A percentile compares a stretch with the other conserved stretches of the same genome.
These are phyloP conservation scores for Typhlichthys eigenmanni DNA, from an alignment of 2,797 vertebrate genomes.

Conservation along the genomic window DNA sequence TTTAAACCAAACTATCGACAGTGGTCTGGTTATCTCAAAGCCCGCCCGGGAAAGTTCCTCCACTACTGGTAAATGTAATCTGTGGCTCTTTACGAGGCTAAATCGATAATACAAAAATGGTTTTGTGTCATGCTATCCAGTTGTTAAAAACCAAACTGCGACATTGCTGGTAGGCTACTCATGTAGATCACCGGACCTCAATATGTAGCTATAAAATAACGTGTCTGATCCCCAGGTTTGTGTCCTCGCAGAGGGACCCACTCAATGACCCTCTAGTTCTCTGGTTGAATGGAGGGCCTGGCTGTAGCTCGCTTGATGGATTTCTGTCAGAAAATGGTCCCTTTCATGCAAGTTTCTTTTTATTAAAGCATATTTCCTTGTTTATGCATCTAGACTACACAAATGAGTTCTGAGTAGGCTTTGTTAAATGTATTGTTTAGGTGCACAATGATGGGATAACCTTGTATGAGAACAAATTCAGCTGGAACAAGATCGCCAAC, in stretches of 20 bases:
- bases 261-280: slow-evolving; percentile 75
- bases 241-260: slow-evolving; percentile 77
- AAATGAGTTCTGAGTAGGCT: not conserved
- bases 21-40: slow-evolving; percentile 79
- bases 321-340: slow-evolving; percentile 81
- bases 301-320: slow-evolving; percentile 81
- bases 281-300: slow-evolving; percentile 83
- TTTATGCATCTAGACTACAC: not conserved
- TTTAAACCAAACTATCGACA: slow-evolving; percentile 73
- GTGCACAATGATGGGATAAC: slow-evolving; percentile 72
- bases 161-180: not conserved
- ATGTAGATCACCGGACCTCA: not conserved
- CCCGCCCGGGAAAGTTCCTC: slow-evolving; percentile 66
- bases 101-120: no score
- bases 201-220: not conserved
- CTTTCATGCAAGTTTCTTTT: slow-evolving; percentile 69
- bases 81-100: no score
- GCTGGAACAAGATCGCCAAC: slow-evolving; percentile 81
- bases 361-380: not conserved
- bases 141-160: not conserved
- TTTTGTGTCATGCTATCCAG: no score
- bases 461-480: slow-evolving; percentile 75
- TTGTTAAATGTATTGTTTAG: slow-evolving; percentile 41
- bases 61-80: slow-evolving; percentile 76
- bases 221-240: slow-evolving; percentile 69